These are phyloP conservation scores for Bombyx mori DNA, from an alignment of 1,140 invertebrate genomes.

Conservation along the genomic window ASM3026992v2 NC_085118.1:255501-256000, in stretches of 20 bases:
- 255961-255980: conserved; percentile 6
- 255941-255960: conserved; percentile 8
- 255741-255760: conserved; percentile 10
- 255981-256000: conserved; percentile 11
- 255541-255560: too few relatives aligned
- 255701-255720: conserved; percentile 13
- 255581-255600: conserved; percentile 9
- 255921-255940: conserved; percentile 2
- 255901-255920: conserved; percentile 12
- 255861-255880: conserved; percentile 12
- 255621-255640: conserved; percentile 18
- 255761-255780: conserved; percentile 17
- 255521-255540: too few relatives aligned
- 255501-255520: conserved; percentile 7
- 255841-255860: conserved; percentile 10
- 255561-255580: too few relatives aligned
- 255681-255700: conserved; percentile 14
- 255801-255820: conserved; percentile 3
- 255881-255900: conserved; percentile 8
- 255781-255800: conserved; percentile 11
- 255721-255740: conserved; percentile 16
- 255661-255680: conserved; percentile 13
- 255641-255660: conserved; percentile 17
- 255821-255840: conserved; percentile 2
- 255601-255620: conserved; percentile 14